These are phyloP conservation scores for Scatophagus argus DNA, from an alignment of 2,113 vertebrate species.

Conservation along the genomic window DNA sequence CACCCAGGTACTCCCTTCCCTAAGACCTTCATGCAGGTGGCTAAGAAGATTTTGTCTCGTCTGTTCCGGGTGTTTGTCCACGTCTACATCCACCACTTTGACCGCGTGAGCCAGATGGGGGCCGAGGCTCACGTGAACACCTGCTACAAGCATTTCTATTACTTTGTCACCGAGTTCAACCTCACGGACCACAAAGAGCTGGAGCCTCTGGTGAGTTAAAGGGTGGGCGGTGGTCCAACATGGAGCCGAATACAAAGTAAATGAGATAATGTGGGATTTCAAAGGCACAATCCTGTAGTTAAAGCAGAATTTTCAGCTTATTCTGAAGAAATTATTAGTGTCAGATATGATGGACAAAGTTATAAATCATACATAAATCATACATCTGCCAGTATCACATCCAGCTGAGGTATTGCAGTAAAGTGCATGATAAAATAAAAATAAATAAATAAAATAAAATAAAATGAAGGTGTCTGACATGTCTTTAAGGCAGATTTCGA, in stretches of 20 bases:
- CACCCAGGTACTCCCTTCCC: slow-evolving; percentile 95
- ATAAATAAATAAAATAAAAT: too few relatives aligned
- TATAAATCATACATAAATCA: neutral
- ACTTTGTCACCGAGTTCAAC: slow-evolving; percentile 94
- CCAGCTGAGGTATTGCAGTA: neutral
- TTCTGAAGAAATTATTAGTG: neutral
- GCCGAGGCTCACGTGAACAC: slow-evolving; percentile 98
- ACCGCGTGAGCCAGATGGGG: slow-evolving; percentile 95
- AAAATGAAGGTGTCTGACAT: too few relatives aligned
- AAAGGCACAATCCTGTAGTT: neutral
- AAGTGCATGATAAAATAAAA: neutral
- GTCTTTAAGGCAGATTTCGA: neutral
- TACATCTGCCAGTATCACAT: neutral
- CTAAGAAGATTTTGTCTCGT: slow-evolving; percentile 97
- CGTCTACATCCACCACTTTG: slow-evolving; percentile 98
- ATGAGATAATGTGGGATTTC: neutral
- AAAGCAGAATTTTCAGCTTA: neutral
- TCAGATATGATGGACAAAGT: too few relatives aligned
- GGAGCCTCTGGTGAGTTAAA: slow-evolving; percentile 93
- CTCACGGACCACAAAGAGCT: slow-evolving; percentile 99
- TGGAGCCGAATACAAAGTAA: neutral
- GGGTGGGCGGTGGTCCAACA: neutral
- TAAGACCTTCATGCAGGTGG: slow-evolving; percentile 95
- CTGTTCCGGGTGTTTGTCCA: slow-evolving; percentile 98
- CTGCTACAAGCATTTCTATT: slow-evolving; percentile 99